Percentiles rank a stretch among this genome's conserved stretches.
phyloP scores from a whole-genome alignment of 2,113 vertebrate genomes.

The Python bivittatus region DNA sequence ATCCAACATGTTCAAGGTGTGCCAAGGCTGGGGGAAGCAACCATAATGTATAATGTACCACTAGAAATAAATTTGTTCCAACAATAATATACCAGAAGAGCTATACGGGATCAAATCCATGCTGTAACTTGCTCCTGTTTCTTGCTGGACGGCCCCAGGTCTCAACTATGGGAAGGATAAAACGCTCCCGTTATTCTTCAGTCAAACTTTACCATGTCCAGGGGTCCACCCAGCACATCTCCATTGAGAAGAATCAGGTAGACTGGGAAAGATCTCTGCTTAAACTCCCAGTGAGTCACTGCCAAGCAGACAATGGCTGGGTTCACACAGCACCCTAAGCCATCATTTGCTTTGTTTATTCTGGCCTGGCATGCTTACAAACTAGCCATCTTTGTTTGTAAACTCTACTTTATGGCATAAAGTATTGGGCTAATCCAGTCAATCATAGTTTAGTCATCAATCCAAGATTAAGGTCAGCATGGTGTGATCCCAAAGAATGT shows the following conservation, averaged over 20 bases:
- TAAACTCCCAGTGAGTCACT: neutral
- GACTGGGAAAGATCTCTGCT: neutral
- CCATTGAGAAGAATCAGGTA: neutral
- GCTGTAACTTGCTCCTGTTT: neutral
- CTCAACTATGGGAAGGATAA: neutral
- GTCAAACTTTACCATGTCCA: neutral
- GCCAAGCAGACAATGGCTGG: neutral
- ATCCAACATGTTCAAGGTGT: too few relatives aligned
- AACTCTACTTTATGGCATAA: neutral
- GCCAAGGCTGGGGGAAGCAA: too few relatives aligned
- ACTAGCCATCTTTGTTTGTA: neutral
- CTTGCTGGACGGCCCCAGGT: neutral
- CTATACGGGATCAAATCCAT: neutral
- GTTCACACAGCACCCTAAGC: neutral
- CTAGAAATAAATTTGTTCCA: too few relatives aligned
- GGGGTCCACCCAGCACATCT: neutral
- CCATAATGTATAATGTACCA: too few relatives aligned
- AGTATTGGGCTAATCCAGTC: neutral
- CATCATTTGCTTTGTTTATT: neutral
- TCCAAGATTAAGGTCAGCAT: neutral
- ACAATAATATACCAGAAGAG: neutral
- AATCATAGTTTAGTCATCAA: neutral
- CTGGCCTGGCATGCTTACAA: neutral
- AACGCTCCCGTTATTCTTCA: neutral
- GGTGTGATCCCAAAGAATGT: neutral